Percentiles rank a stretch among this genome's conserved stretches.
Conservation (phyloP, 1,140 invertebrate species). For the Potamilus streckersoni region DNA sequence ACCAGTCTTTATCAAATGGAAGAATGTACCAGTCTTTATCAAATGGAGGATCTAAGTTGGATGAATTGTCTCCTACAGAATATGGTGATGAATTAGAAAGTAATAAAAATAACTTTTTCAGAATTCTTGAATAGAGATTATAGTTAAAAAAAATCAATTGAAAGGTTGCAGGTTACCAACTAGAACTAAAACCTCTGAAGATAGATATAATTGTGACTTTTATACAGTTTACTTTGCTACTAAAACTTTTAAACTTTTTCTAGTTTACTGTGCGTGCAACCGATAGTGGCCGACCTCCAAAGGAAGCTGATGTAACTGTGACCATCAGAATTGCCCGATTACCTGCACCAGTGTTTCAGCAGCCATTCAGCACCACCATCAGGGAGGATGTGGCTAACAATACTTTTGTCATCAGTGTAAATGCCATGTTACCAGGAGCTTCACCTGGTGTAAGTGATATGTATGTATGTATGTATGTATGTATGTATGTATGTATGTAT, state of each 20-base stretch:
- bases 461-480: not conserved
- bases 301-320: conserved; percentile 1
- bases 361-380: conserved; percentile 2
- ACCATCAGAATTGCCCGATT: conserved; percentile 1
- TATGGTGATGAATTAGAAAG: too few species aligned
- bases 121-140: too few species aligned
- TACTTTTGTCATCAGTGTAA: conserved; percentile 4
- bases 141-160: too few species aligned
- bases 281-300: conserved; percentile 13
- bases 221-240: not conserved
- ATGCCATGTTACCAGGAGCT: conserved; percentile 9
- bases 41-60: too few species aligned
- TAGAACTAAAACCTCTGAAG: too few species aligned
- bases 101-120: too few species aligned
- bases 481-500: too few species aligned
- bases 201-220: too few species aligned
- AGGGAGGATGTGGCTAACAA: not conserved
- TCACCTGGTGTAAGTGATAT: conserved; percentile 18
- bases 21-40: too few species aligned
- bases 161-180: too few species aligned
- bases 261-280: conserved; percentile 19
- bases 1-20: too few species aligned
- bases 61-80: too few species aligned
- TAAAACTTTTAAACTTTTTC: not conserved
- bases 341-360: conserved; percentile 12